phyloP scores from a whole-genome alignment of 2,113 vertebrate species.

The Limanda limanda region DNA sequence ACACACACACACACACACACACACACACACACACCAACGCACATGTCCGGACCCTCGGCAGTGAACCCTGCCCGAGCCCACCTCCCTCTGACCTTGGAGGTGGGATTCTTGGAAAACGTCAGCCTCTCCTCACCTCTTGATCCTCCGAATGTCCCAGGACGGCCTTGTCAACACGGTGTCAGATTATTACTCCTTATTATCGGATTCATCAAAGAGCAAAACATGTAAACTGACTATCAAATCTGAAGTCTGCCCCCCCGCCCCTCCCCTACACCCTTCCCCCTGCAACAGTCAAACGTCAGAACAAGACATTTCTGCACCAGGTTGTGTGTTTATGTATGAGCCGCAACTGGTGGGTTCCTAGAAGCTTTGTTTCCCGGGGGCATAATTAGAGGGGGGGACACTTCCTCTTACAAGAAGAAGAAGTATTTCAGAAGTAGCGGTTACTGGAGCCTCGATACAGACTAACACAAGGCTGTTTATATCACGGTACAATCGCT shows the following conservation, averaged over 20 bases:
- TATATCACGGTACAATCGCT: constrained; percentile 23
- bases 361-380: constrained; percentile 50
- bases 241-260: constrained; percentile 1
- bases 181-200: constrained; percentile 56
- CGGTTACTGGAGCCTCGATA: constrained; percentile 25
- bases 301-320: constrained; percentile 34
- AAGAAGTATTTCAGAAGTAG: constrained; percentile 45
- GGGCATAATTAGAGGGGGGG: constrained; percentile 62
- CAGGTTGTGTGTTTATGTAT: constrained; percentile 55
- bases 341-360: constrained; percentile 46
- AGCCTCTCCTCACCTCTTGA: constrained; percentile 69
- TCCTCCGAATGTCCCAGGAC: constrained; percentile 59
- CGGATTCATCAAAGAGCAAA: constrained; percentile 38
- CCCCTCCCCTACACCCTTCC: too few species aligned
- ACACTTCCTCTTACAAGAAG: constrained; percentile 59
- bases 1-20: not conserved
- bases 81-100: constrained; percentile 65
- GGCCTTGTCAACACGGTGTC: constrained; percentile 56
- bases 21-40: constrained; percentile 5
- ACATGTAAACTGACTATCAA: constrained; percentile 19
- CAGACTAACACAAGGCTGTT: constrained; percentile 20
- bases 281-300: not conserved
- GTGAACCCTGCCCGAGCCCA: constrained; percentile 72
- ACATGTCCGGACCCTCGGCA: constrained; percentile 61
- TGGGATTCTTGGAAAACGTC: constrained; percentile 63